Evolutionary conservation across 1,140 invertebrate species (phyloP), one percentile per base, ranked within the genome.

Genomic region (Medauroidea extradentata): DNA sequence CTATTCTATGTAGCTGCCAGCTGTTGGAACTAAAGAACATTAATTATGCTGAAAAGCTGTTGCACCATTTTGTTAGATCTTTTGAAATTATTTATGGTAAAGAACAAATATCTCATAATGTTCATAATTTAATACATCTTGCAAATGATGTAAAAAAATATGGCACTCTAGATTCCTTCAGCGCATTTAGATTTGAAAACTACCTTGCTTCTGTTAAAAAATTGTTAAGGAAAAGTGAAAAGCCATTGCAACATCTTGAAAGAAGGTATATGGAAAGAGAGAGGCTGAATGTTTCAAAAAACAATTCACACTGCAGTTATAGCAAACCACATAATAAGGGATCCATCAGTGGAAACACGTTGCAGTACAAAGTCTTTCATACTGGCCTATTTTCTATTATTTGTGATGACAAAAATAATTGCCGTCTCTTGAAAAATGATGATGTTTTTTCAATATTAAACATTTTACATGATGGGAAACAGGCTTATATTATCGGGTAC

Each of bases 151-250:
- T 57, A n/a, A 53, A 43, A 50, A 51, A 54, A 18, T 57, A 50
- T 44, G 62, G 65, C 11, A 3, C 44, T 16, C 21, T 64, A 41
- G 60, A 64, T 51, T 50, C 49, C n/a, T 62, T 60, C 18, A 62
- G 60, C 25, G 56, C 59, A 29, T 64, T 62, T 58, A 38, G 43
- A 41, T 67, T 61, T 55, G 65, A 65, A 61, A 67, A 65, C 60
- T 59, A 59, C 53, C 19, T 65, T 19, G 39, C 14, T 11, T 21
- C 39, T 7, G 19, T 67, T 5, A 65, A 63, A 51, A 55, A 59
- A 38, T 38, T 23, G 3, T 27, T 65, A 11, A 38, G 53, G 49
- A 64, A 62, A 57, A 41, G 24, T 27, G 41, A 59, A 41, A 39
- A 63, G 29, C 63, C 63, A 16, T 43, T 65, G 5, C 57, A 65